Evolutionary conservation across 2,113 vertebrate genomes (phyloP).

Genomic region (Rhynchomys soricoides): DNA sequence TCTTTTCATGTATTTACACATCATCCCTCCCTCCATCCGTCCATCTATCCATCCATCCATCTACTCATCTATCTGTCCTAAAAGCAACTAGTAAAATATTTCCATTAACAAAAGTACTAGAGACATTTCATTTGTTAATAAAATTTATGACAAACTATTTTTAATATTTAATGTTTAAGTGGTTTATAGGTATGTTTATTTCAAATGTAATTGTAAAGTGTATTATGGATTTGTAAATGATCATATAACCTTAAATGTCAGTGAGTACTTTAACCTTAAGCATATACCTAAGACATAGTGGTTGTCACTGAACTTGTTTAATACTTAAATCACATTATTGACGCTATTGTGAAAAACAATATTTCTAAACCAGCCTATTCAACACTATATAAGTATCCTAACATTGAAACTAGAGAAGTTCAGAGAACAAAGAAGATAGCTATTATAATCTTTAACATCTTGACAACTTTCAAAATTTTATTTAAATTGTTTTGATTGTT

Average conservation of each 20-base stretch:
- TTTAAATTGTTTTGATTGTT: not conserved
- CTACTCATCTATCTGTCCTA: not conserved
- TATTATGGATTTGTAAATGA: not conserved
- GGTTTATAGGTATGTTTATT: not conserved
- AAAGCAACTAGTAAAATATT: not conserved
- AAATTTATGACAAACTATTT: not conserved
- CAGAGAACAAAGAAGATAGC: not conserved
- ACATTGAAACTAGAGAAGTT: not conserved
- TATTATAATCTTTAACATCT: not conserved
- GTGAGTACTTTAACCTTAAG: not conserved
- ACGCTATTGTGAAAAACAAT: not conserved
- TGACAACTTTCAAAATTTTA: not conserved
- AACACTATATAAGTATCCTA: not conserved
- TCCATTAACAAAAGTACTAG: not conserved
- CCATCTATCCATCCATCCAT: not conserved
- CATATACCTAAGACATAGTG: not conserved
- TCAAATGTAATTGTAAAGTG: slow-evolving; percentile 26
- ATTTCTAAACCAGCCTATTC: not conserved
- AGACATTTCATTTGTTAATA: not conserved
- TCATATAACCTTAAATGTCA: slow-evolving; percentile 11
- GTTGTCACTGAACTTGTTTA: not conserved
- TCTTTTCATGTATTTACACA: not conserved
- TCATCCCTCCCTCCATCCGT: not conserved
- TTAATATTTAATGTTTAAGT: not conserved
- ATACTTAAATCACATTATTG: not conserved